A percentile compares a stretch with the other conserved stretches of the same genome.
Conservation (phyloP, 2,797 vertebrate species). For the Varecia variegata region DNA sequence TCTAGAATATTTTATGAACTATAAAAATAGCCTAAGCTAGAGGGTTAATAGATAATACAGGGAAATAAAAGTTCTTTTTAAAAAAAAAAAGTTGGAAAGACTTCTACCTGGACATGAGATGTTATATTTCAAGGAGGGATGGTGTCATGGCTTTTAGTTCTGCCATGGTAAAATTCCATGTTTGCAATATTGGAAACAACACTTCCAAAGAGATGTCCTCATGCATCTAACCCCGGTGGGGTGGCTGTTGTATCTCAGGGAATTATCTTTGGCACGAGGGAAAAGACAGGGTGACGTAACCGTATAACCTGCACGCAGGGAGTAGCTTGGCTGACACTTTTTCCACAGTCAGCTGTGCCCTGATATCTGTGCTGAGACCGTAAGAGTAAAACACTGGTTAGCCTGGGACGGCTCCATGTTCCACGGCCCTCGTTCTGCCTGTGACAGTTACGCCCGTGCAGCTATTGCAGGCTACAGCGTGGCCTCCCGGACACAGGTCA, state of each 20-base stretch:
- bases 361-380: neutral
- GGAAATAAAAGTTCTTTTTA: neutral
- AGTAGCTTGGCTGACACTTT: neutral
- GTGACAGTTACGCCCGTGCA: neutral
- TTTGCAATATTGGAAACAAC: constrained; percentile 6
- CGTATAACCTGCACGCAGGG: neutral
- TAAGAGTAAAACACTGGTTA: neutral
- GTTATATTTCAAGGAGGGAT: neutral
- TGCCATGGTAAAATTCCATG: constrained; percentile 50
- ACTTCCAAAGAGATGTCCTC: neutral
- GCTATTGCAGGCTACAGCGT: neutral
- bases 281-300: neutral
- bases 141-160: constrained; percentile 34
- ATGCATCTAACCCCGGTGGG: neutral
- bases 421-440: neutral
- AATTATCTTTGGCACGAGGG: neutral
- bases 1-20: neutral
- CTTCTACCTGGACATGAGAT: neutral
- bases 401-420: neutral
- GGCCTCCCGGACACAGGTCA: neutral
- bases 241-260: neutral
- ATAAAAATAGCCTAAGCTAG: constrained; percentile 16
- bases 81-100: neutral
- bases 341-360: neutral
- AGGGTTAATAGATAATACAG: constrained; percentile 30